Evolutionary conservation across 1,140 invertebrate genomes (phyloP).

Genomic region (Bombus difficillimus): DNA sequence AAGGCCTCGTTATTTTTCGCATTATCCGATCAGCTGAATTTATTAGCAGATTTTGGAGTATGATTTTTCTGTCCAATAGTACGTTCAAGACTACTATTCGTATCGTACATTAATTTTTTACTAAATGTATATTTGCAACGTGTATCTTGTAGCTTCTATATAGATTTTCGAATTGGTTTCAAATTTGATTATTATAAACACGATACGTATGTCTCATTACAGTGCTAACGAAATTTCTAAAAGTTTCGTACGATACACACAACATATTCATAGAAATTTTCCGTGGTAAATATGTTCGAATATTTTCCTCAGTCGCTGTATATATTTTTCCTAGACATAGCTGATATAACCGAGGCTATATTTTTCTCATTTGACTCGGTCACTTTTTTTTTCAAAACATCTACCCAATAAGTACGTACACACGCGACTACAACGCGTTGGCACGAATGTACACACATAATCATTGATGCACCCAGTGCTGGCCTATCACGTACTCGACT

Average conservation of each 20-base stretch:
- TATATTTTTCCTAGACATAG: not conserved
- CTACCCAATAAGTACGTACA: not conserved
- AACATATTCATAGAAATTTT: not conserved
- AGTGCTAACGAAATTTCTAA: no score
- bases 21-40: no score
- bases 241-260: no score
- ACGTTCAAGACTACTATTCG: no score
- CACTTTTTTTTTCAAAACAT: not conserved
- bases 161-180: not conserved
- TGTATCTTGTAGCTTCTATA: not conserved
- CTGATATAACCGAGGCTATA: not conserved
- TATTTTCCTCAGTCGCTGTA: not conserved
- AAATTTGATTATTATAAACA: not conserved
- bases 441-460: not conserved
- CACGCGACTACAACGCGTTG: not conserved
- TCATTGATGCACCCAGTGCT: constrained; percentile 21
- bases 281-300: no score
- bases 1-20: not conserved
- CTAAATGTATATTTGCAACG: not conserved
- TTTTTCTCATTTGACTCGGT: not conserved
- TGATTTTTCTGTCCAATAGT: no score
- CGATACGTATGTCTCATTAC: no score
- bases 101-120: not conserved
- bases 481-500: constrained; percentile 51
- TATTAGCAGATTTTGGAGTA: no score